These are phyloP conservation scores for Leptinotarsa rubiginosa DNA, from an alignment of 2,888 invertebrate species.

Conservation along the genomic window DNA sequence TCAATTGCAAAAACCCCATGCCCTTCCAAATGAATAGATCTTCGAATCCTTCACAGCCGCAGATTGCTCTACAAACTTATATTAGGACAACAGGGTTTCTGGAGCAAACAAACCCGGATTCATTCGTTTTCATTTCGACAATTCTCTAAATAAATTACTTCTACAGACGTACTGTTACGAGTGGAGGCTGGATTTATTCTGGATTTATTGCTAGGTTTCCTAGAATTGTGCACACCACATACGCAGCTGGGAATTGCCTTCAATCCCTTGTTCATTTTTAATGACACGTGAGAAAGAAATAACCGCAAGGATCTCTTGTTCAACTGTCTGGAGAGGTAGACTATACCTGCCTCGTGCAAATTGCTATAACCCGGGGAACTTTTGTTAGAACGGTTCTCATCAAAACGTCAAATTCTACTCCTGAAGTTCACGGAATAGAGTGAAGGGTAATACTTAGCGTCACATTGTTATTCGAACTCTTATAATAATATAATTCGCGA, in stretches of 20 bases:
- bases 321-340: not conserved
- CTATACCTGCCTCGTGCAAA: not conserved
- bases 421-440: not conserved
- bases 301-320: not conserved
- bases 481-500: slow-evolving; percentile 1
- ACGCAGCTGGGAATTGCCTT: not conserved
- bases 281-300: not conserved
- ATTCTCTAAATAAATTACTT: slow-evolving; percentile 8
- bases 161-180: not conserved
- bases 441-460: slow-evolving; percentile 10
- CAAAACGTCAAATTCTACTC: not conserved
- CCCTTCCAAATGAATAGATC: not conserved
- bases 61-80: not conserved
- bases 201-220: not conserved
- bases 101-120: not conserved
- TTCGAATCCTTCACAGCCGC: not conserved
- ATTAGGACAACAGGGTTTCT: not conserved
- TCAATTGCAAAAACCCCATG: not conserved
- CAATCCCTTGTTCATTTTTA: not conserved
- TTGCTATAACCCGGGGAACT: not conserved
- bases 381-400: not conserved
- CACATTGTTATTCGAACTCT: slow-evolving; percentile 6
- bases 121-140: not conserved
- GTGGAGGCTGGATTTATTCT: not conserved
- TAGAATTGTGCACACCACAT: not conserved